Conservation (phyloP, 2,797 vertebrate genomes). For the Synaphobranchus kaupii region DNA sequence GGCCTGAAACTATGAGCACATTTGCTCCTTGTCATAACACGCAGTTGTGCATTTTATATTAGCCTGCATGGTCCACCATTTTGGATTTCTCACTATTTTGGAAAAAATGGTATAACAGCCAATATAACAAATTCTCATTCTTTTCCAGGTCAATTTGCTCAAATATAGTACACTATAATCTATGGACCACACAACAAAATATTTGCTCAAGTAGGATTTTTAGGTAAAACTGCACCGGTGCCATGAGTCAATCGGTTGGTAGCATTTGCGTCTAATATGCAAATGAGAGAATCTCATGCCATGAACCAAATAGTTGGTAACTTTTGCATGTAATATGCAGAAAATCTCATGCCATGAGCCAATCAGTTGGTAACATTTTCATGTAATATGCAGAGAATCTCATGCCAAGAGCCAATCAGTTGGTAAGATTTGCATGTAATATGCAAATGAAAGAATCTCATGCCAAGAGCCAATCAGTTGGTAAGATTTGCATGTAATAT, state of each 20-base stretch:
- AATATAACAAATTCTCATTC: no score
- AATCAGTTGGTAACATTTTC: background rate
- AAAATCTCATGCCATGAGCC: background rate
- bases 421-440: background rate
- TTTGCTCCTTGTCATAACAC: background rate
- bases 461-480: no score
- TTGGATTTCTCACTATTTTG: no score
- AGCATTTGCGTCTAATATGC: background rate
- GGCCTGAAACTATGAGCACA: background rate
- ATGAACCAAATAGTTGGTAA: background rate
- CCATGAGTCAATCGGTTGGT: background rate
- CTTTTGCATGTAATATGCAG: background rate
- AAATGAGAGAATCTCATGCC: background rate
- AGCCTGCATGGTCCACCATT: no score
- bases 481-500: background rate
- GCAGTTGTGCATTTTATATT: background rate
- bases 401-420: constrained; percentile 5
- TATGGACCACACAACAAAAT: no score
- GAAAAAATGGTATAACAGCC: no score
- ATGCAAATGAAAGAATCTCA: background rate
- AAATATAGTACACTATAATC: no score
- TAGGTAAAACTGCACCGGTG: background rate
- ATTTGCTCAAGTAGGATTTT: background rate
- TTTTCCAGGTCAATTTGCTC: no score
- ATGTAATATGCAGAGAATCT: background rate